Evolutionary conservation across 2,888 invertebrate genomes (phyloP), one percentile per base, ranked within the genome.

Genomic region (Drosophila pseudotalamancana): DNA sequence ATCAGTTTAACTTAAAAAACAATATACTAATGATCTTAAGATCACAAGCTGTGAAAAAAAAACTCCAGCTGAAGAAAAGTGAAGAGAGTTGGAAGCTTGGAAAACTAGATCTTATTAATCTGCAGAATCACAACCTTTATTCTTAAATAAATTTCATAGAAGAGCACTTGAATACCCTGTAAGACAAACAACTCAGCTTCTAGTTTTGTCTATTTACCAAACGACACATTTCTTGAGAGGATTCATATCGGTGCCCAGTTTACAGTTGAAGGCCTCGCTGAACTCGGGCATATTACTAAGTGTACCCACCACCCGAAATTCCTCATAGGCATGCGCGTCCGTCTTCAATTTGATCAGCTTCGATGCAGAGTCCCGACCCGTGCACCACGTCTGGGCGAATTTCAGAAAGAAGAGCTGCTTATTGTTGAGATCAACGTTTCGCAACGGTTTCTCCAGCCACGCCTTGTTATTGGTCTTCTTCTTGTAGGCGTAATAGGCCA

Each of bases 321-420:
- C 95, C 1, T 97, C 95, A 0, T 97, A 96, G 11, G 97, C 95
- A 90, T 99, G 99, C 8, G 96, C 95, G 90, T 99, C 98, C 81
- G 96, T 97, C 88, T 97, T 95, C 67, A 98, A 95, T 90, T 96
- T 95, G 1, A 64, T 61, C 16, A 90, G 3, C 43, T 86, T 87
- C 3, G 68, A 77, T 0, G 77, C 81, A 6, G 59, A 69, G 43
- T 85, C 88, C 25, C 76, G 77, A 6, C 90, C 90, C n/a, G 87
- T 80, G 56, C 90, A 90, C 90, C 90, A 90, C 1, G 82, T 82
- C 94, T 98, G 98, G 6, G 98, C 98, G 90, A 98, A 98, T 60
- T 98, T 97, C 35, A 98, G 93, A 90, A 98, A 98, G 92, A 98
- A 98, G 29, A 98, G 92, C 89, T 98, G 98, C 40, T 96, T 94